Base-by-base conservation (phyloP, 2,888 invertebrate genomes). In the Gortyna flavago region DNA sequence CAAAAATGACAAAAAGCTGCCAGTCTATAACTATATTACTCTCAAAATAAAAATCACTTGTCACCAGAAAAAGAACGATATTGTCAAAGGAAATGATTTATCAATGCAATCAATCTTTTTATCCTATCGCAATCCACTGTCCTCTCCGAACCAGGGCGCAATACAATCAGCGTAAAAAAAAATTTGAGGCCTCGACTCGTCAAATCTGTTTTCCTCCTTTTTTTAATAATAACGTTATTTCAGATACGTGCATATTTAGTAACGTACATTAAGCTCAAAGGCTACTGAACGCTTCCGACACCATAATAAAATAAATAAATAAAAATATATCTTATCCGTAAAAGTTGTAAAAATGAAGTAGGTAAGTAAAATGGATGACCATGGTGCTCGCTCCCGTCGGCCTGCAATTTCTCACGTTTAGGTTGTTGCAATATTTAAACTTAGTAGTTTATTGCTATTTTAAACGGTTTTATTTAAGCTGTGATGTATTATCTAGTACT, bases 311-410 rank as follows among this genome's bases (percentile, higher is more conserved):
- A 68, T 68, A 51, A 72, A 70, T 68, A 65, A 62, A 84, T 59
- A 68, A 57, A 68, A 75, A 51, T 0, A 21, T 68, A 59, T 61
- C 35, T 61, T 81, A 85, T 62, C 51, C 72, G 18, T 65, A 32
- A 48, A 64, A 65, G 44, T 72, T 48, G 32, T 72, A 44, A 77
- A 65, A 72, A 74, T 62, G 44, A 44, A 62, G 62, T 4, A 57
- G n/a, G 54, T 77, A 71, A 77, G 66, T 66, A 67, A 79, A 75
- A 85, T 83, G 62, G 59, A 84, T 84, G 74, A 41, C 74, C 64
- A 54, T 16, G 38, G 61, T 74, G 51, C 35, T 48, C 62, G 57
- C 71, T 51, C 62, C 57, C 59, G 79, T 72, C 74, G 38, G 74
- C 57, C 32, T 57, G 71, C 74, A 74, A 84, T 84, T 72, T 79